phyloP scores from a whole-genome alignment of 2,113 vertebrate genomes.

The Pangasianodon gigas region DNA sequence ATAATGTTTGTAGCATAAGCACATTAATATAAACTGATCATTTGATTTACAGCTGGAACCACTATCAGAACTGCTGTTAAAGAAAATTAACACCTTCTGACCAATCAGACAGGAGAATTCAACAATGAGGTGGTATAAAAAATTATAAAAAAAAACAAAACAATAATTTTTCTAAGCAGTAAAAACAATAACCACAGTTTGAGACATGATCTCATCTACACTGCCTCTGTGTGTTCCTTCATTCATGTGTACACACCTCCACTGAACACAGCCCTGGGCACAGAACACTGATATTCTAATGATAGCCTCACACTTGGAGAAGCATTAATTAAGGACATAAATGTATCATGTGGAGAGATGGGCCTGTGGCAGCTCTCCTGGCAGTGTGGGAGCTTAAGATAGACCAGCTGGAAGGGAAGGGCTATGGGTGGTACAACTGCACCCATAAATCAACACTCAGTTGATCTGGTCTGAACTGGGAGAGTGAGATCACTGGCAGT shows the following conservation, averaged over 20 bases:
- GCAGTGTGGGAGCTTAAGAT: slow-evolving; percentile 32
- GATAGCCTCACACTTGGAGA: slow-evolving; percentile 10
- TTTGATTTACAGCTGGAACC: background rate
- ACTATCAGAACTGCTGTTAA: background rate
- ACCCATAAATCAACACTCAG: slow-evolving; percentile 41
- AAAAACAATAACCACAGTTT: background rate
- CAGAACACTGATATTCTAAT: slow-evolving; percentile 18
- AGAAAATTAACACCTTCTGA: background rate
- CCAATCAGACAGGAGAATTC: background rate
- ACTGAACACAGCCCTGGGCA: background rate
- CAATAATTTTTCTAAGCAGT: background rate
- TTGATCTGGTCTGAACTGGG: slow-evolving; percentile 24
- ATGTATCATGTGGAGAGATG: background rate
- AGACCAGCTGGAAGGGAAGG: slow-evolving; percentile 1
- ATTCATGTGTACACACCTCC: background rate
- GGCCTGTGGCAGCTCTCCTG: background rate
- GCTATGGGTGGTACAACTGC: slow-evolving; percentile 22
- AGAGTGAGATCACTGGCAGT: slow-evolving; percentile 40
- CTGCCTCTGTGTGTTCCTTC: background rate
- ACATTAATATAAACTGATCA: background rate
- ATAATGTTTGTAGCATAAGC: background rate
- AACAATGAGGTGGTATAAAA: background rate
- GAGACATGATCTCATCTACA: background rate
- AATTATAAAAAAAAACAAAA: background rate
- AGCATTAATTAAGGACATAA: slow-evolving; percentile 32